These are phyloP conservation scores for Tachystola acroxantha DNA, from an alignment of 2,888 invertebrate species.

Conservation along the genomic window DNA sequence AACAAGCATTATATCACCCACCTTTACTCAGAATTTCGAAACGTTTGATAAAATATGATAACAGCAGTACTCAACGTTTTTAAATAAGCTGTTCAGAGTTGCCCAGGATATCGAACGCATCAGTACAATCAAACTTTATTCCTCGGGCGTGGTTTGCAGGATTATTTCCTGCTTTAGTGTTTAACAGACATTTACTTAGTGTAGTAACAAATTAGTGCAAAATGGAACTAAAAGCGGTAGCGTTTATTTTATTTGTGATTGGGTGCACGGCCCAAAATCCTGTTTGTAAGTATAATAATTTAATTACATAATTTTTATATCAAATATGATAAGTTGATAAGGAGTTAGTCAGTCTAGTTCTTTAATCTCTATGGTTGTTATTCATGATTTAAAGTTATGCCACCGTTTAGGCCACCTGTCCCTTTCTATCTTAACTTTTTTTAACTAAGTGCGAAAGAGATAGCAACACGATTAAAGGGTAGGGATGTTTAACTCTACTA, in stretches of 20 bases:
- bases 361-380: too few relatives aligned
- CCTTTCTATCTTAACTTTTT: too few relatives aligned
- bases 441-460: too few relatives aligned
- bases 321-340: background rate
- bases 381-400: too few relatives aligned
- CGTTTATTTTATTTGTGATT: slow-evolving; percentile 29
- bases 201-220: slow-evolving; percentile 25
- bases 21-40: slow-evolving; percentile 68
- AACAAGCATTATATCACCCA: slow-evolving; percentile 36
- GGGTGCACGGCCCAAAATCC: slow-evolving; percentile 33
- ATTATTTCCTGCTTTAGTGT: slow-evolving; percentile 16
- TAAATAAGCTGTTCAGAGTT: slow-evolving; percentile 34
- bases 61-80: slow-evolving; percentile 33
- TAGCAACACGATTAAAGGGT: too few relatives aligned
- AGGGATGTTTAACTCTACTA: too few relatives aligned
- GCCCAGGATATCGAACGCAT: slow-evolving; percentile 33
- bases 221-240: slow-evolving; percentile 38
- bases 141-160: slow-evolving; percentile 16
- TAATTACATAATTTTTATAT: background rate
- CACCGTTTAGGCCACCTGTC: too few relatives aligned
- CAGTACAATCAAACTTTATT: slow-evolving; percentile 17
- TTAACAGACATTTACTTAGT: slow-evolving; percentile 8
- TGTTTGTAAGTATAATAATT: slow-evolving; percentile 33
- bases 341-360: too few relatives aligned
- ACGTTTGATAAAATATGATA: slow-evolving; percentile 53